Evolutionary conservation across 2,797 vertebrate species (phyloP), one percentile per base, ranked within the genome.

Genomic region (Lindbergichthys nudifrons): DNA sequence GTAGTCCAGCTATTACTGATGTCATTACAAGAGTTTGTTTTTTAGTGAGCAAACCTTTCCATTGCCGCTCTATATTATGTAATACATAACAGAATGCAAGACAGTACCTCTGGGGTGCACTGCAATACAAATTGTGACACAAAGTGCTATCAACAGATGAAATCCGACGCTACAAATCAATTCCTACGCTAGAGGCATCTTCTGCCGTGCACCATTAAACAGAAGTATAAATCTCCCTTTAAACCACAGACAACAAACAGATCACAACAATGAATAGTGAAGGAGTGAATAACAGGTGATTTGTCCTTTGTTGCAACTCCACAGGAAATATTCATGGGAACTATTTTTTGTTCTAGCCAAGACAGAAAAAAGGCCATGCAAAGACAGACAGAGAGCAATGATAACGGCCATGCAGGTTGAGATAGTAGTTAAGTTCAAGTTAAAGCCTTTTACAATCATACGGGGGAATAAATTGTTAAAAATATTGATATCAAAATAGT

Each of bases 171-270:
- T 41, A 65, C 52, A 18, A 77, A 68, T 79, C 79, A 23, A 36
- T 54, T 61, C n/a, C 53, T 42, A 12, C 30, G 9, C 74, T 60
- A 2, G 30, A 54, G 58, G 66, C 65, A 57, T 66, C 60, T 43
- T 19, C 63, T 16, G n/a, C 32, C 3, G n/a, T 13, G 65, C 3
- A 32, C 50, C 9, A 30, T 42, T 68, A 60, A 72, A 57, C 66
- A 69, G 13, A 64, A 32, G 48, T 30, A 73, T 21, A 50, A 80
- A 75, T 75, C 53, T 56, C 58, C 59, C 50, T 68, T 60, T 51
- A 57, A 16, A 52, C 62, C 15, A n/a, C 60, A 48, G 59, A n/a
- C 63, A 47, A 45, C 41, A 58, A 51, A 73, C 70, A 51, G n/a
- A 72, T 21, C 42, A 16, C 2, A 3, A 12, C 54, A 10, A 26